These are phyloP conservation scores for Magallana angulata DNA, from an alignment of 1,140 invertebrate species.

Conservation along the genomic window DNA sequence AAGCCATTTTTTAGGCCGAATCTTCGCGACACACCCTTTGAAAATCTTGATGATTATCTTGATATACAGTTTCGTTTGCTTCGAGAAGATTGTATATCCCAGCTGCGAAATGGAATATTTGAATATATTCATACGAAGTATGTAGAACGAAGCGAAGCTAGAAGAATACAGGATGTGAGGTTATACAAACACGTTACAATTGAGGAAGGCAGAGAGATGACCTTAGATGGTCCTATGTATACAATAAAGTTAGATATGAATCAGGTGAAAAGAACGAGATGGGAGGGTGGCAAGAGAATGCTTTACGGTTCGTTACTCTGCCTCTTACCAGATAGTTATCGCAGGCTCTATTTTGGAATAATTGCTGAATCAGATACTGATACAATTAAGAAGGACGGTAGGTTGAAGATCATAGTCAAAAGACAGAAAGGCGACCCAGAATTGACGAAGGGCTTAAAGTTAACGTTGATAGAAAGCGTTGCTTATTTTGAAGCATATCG, in stretches of 20 bases:
- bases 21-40: conserved; percentile 83
- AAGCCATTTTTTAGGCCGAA: conserved; percentile 82
- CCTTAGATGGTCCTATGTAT: conserved; percentile 52
- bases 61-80: conserved; percentile 88
- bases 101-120: conserved; percentile 76
- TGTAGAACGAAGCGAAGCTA: not conserved
- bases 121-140: conserved; percentile 40
- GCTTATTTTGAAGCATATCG: conserved; percentile 81
- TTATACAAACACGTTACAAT: conserved; percentile 62
- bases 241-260: conserved; percentile 65
- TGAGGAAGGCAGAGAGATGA: conserved; percentile 34
- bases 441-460: not conserved
- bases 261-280: conserved; percentile 62
- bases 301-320: conserved; percentile 86
- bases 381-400: not conserved
- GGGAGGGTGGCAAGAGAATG: conserved; percentile 81
- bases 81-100: conserved; percentile 84
- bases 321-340: conserved; percentile 85
- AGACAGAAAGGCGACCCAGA: not conserved
- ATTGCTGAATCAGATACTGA: conserved; percentile 80
- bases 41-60: conserved; percentile 85
- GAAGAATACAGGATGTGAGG: conserved; percentile 57
- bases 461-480: conserved; percentile 78
- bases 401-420: not conserved
- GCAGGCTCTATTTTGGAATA: conserved; percentile 84